A percentile compares a stretch with the other conserved stretches of the same genome.
Conservation (phyloP, 2,113 vertebrate genomes). For the Laticauda colubrina region DNA sequence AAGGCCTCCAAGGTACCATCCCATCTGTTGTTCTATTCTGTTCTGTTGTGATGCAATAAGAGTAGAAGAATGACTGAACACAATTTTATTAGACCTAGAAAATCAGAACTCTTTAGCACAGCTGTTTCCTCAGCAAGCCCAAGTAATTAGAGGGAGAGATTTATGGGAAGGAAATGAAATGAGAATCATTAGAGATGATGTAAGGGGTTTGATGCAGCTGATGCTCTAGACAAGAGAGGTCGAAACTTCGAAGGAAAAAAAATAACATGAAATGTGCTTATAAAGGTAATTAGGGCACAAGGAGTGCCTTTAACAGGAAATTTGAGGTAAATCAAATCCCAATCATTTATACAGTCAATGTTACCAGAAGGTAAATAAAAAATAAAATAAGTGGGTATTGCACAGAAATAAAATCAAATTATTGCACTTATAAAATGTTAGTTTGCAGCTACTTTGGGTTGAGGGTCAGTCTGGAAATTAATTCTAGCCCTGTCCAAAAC, state of each 20-base stretch:
- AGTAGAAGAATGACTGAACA: conserved; percentile 1
- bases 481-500: neutral
- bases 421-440: neutral
- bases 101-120: neutral
- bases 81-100: conserved; percentile 1
- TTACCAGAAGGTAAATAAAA: neutral
- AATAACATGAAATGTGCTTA: neutral
- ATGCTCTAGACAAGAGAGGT: neutral
- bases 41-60: neutral
- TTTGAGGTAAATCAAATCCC: neutral
- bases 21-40: neutral
- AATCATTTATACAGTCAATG: neutral
- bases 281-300: neutral
- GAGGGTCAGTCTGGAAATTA: neutral
- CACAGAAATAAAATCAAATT: neutral
- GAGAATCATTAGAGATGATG: neutral
- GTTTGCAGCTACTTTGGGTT: neutral
- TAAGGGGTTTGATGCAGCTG: neutral
- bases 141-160: neutral
- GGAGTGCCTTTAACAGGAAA: neutral
- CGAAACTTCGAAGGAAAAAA: neutral
- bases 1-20: neutral
- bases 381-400: neutral
- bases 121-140: neutral
- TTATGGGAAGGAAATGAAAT: neutral